Evolutionary conservation across 2,797 vertebrate genomes (phyloP).

Genomic region (Chelonia mydas): DNA sequence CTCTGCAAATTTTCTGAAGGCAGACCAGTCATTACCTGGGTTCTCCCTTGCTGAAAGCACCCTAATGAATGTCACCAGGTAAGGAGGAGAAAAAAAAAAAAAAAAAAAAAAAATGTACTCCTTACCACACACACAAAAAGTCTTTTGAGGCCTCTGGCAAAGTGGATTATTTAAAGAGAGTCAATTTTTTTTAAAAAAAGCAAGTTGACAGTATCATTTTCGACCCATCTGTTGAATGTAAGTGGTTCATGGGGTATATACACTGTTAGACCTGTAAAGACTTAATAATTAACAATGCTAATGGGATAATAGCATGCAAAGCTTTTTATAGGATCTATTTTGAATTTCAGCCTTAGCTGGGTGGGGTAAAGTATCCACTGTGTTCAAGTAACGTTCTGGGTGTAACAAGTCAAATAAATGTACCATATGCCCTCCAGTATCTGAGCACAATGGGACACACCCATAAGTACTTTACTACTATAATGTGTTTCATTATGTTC

Average conservation of each 20-base stretch:
- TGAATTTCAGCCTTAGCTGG: constrained; percentile 13
- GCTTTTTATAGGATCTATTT: constrained; percentile 16
- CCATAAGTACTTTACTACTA: constrained; percentile 30
- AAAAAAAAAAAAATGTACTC: neutral
- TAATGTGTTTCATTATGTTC: constrained; percentile 36
- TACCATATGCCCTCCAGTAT: constrained; percentile 35
- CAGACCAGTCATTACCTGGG: neutral
- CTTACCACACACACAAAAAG: neutral
- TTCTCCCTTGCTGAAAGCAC: neutral
- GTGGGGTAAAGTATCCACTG: constrained; percentile 50
- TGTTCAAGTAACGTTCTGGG: constrained; percentile 7
- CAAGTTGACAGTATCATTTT: fast-evolving
- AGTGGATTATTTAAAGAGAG: neutral
- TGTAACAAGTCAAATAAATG: constrained; percentile 55
- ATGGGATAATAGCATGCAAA: neutral
- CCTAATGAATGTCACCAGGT: neutral
- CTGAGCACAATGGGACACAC: constrained; percentile 29
- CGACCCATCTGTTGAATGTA: fast-evolving
- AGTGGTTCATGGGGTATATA: fast-evolving
- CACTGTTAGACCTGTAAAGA: neutral
- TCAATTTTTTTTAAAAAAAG: fast-evolving
- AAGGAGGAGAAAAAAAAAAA: too few species aligned
- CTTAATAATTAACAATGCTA: constrained; percentile 3
- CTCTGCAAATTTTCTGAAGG: neutral
- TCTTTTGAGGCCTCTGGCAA: neutral